Percentiles rank a stretch among this genome's conserved stretches.
These are phyloP conservation scores for Macrosoma leucophasiata DNA, from an alignment of 2,888 invertebrate genomes.

Conservation along the genomic window DNA sequence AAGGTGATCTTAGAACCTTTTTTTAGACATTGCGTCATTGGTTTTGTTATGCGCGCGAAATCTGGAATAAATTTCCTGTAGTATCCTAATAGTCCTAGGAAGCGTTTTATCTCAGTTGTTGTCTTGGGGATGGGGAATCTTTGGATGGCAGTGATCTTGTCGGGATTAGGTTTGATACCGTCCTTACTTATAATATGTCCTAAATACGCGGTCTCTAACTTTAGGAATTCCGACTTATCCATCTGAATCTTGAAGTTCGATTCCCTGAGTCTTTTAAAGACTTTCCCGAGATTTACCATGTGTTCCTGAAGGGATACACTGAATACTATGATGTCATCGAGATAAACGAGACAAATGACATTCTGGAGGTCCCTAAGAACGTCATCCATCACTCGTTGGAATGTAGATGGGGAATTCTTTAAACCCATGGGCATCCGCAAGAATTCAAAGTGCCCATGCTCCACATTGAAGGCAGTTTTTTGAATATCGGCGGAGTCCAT, in stretches of 20 bases:
- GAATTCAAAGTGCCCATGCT: conserved; percentile 29
- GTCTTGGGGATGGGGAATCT: conserved; percentile 30
- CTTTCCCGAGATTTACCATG: conserved; percentile 26
- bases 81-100: conserved; percentile 30
- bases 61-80: conserved; percentile 31
- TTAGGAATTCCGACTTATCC: conserved; percentile 37
- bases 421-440: conserved; percentile 26
- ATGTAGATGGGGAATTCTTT: conserved; percentile 29
- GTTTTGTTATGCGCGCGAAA: conserved; percentile 29
- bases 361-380: conserved; percentile 26
- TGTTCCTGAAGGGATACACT: conserved; percentile 24
- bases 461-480: too few relatives aligned
- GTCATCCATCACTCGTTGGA: conserved; percentile 30
- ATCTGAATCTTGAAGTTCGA: conserved; percentile 30
- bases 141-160: conserved; percentile 25
- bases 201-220: conserved; percentile 17
- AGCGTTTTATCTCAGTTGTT: conserved; percentile 27
- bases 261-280: conserved; percentile 28
- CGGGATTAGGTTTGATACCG: neutral
- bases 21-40: conserved; percentile 7
- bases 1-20: conserved; percentile 6
- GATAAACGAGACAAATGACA: conserved; percentile 26
- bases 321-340: conserved; percentile 31
- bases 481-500: too few relatives aligned
- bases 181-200: neutral